A percentile compares a stretch with the other conserved stretches of the same genome.
Conservation (phyloP, 2,797 vertebrate species). For the Acipenser ruthenus region DNA sequence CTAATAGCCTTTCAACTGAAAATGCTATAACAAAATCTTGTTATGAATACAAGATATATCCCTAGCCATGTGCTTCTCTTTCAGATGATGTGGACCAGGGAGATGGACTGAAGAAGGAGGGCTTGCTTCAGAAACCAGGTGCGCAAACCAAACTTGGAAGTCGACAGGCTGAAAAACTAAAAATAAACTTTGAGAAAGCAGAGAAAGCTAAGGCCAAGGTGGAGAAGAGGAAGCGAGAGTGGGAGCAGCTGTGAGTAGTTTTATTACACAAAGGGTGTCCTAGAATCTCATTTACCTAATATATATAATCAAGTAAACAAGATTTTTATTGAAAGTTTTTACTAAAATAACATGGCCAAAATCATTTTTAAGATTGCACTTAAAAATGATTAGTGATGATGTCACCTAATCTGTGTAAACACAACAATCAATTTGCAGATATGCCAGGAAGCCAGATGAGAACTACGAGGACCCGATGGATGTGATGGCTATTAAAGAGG, state of each 20-base stretch:
- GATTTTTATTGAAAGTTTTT: too few species aligned
- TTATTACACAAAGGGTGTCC: not conserved
- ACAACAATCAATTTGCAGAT: conserved; percentile 45
- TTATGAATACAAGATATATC: too few species aligned
- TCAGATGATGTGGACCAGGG: too few species aligned
- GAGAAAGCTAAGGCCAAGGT: conserved; percentile 65
- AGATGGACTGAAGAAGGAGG: not conserved
- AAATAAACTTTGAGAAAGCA: conserved; percentile 67
- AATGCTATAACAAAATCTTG: too few species aligned
- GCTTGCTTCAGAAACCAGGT: not conserved
- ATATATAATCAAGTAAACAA: not conserved
- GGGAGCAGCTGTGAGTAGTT: conserved; percentile 76
- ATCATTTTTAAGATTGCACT: too few species aligned
- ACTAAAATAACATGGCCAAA: not conserved
- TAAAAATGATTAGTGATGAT: not conserved
- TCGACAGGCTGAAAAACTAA: conserved; percentile 60
- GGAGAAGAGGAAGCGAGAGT: conserved; percentile 70
- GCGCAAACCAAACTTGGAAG: conserved; percentile 33
- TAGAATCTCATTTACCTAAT: too few species aligned
- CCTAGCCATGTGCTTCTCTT: too few species aligned
- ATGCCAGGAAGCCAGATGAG: conserved; percentile 67
- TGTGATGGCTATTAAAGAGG: conserved; percentile 62
- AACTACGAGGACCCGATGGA: conserved; percentile 67
- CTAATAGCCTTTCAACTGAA: too few species aligned
- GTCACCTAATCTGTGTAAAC: not conserved